Base-by-base conservation (phyloP, 2,797 vertebrate genomes). In the Denticeps clupeoides region DNA sequence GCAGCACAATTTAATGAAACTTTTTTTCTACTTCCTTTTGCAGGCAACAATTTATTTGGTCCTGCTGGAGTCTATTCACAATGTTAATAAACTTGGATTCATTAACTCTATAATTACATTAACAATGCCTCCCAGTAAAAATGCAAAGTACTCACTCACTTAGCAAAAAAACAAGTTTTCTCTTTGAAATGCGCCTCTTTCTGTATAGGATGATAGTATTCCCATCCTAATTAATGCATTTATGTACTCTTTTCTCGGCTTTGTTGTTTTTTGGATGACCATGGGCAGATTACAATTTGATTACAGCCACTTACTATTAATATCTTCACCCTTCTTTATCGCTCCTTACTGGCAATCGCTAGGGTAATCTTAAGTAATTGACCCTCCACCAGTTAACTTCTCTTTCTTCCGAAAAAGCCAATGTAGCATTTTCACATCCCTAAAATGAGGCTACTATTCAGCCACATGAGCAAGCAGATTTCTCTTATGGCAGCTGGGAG, bases 101-200 rank as follows among this genome's bases (percentile, higher is more conserved):
- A 79, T 79, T 82, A 81, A 73, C 55, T 60, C 51, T 21, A 25
- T 80, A 75, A 78, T 81, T 79, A 60, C 60, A 23, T 66, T 60
- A 57, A 51, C 58, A 37, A 60, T 69, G 48, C 13, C 23, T 18
- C 18, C 9, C n/a, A n/a, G 49, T 32, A 52, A 53, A 35, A 41
- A 31, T 47, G 37, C 49, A 45, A 26, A 37, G 41, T 46, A 48
- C 4, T 38, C 45, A 24, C 54, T 27, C 58, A 51, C 41, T 3
- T 47, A 51, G 61, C 61, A 18, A 42, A 48, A 40, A 49, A 16
- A 27, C 38, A 29, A 43, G 28, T 25, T 26, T 12, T 16, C 5
- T 12, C 25, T 25, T 37, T 41, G 18, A 38, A 15, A 9, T 41
- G 33, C 23, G 15, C 38, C 22, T 7, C 12, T 38, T 55, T 37